Conservation (phyloP, 2,113 vertebrate genomes). For the Zootoca vivipara region DNA sequence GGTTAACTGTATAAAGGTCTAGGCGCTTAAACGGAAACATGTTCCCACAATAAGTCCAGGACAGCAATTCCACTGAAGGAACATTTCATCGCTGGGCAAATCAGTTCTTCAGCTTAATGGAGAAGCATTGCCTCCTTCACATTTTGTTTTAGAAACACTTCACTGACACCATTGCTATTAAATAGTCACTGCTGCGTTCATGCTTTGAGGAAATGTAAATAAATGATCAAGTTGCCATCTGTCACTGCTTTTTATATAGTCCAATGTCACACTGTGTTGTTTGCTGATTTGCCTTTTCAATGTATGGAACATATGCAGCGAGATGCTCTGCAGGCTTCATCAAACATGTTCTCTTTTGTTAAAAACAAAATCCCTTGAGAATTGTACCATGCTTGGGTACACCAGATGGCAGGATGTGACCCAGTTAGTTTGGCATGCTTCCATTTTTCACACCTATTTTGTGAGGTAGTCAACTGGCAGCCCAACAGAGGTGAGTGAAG, state of each 20-base stretch:
- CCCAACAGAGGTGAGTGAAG: too few species aligned
- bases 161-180: background rate
- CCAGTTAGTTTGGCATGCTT: background rate
- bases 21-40: background rate
- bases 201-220: background rate
- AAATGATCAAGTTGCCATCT: conserved; percentile 21
- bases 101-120: background rate
- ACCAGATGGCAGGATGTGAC: background rate
- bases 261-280: background rate
- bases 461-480: too few species aligned
- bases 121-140: background rate
- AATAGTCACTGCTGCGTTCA: background rate
- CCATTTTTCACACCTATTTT: background rate
- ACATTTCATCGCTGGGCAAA: background rate
- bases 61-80: background rate
- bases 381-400: background rate
- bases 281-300: conserved; percentile 4
- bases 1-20: background rate
- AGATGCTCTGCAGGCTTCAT: background rate
- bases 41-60: background rate
- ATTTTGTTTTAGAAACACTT: conserved; percentile 13
- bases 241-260: conserved; percentile 7
- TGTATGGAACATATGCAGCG: background rate
- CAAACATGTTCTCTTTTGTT: background rate
- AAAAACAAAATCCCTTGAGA: background rate